These are phyloP conservation scores for Mus spretus DNA, from an alignment of 2,797 vertebrate genomes.

Conservation along the genomic window DNA sequence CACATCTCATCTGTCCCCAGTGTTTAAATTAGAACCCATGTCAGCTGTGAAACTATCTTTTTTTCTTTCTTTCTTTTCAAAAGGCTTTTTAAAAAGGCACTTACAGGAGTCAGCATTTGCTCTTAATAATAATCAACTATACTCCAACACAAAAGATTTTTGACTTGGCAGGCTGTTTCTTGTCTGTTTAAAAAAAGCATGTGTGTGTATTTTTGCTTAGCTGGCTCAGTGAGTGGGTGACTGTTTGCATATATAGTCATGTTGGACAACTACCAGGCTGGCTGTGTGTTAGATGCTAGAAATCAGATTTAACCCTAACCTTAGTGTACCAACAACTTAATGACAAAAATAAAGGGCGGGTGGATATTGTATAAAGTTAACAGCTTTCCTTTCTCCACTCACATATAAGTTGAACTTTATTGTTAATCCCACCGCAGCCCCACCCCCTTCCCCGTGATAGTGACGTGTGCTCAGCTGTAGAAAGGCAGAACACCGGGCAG, in stretches of 20 bases:
- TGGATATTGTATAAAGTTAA: background rate
- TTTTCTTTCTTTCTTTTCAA: background rate
- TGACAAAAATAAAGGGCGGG: background rate
- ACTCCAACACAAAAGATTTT: constrained; percentile 31
- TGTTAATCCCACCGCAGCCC: background rate
- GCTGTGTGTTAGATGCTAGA: background rate
- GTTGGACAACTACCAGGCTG: background rate
- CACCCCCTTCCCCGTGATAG: background rate
- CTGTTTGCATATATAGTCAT: constrained; percentile 23
- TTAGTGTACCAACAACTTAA: background rate
- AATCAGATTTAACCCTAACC: background rate
- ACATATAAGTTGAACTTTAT: background rate
- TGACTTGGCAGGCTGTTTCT: background rate
- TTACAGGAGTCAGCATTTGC: background rate
- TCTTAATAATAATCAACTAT: constrained; percentile 42
- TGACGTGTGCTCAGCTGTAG: background rate
- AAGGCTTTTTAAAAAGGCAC: background rate
- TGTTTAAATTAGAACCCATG: background rate
- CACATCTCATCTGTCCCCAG: background rate
- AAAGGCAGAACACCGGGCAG: background rate
- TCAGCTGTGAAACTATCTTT: background rate
- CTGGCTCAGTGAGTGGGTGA: background rate
- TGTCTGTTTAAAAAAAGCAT: background rate
- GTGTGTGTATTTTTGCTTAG: constrained; percentile 24
- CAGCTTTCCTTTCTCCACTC: constrained; percentile 29